Conservation (phyloP, 2,797 vertebrate species). For the Silurus aristotelis region DNA sequence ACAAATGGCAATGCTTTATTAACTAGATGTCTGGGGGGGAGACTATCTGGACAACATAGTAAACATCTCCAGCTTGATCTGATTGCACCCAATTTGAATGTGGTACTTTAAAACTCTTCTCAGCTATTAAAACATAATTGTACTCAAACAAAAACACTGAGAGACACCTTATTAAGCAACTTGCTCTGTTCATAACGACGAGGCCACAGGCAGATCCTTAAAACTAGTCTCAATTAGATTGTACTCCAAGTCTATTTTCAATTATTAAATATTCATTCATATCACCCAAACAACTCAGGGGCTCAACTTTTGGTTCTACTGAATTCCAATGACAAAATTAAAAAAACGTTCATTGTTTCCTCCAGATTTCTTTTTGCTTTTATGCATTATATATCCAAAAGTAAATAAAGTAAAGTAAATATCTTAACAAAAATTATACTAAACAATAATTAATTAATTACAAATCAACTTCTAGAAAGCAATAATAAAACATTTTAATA, state of each 20-base stretch:
- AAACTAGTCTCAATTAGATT: background rate
- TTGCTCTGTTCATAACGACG: background rate
- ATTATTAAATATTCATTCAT: background rate
- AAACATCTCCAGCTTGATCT: background rate
- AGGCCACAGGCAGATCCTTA: background rate
- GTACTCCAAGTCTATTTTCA: background rate
- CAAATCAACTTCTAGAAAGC: too few species aligned
- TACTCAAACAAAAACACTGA: background rate
- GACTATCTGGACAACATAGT: background rate
- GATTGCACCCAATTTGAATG: background rate
- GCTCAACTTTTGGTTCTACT: background rate
- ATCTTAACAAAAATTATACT: background rate
- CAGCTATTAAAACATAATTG: background rate
- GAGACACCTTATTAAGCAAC: background rate
- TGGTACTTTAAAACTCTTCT: background rate
- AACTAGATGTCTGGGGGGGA: background rate
- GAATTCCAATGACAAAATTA: background rate
- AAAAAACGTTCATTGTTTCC: background rate
- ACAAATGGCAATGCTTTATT: background rate
- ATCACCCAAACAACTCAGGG: too few species aligned
- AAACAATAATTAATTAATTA: too few species aligned
- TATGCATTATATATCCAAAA: background rate
- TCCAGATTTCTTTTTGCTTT: background rate
- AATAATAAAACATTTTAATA: conserved; percentile 51
- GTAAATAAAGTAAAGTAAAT: background rate